Conservation (phyloP, 2,113 vertebrate species). For the Hucho hucho region DNA sequence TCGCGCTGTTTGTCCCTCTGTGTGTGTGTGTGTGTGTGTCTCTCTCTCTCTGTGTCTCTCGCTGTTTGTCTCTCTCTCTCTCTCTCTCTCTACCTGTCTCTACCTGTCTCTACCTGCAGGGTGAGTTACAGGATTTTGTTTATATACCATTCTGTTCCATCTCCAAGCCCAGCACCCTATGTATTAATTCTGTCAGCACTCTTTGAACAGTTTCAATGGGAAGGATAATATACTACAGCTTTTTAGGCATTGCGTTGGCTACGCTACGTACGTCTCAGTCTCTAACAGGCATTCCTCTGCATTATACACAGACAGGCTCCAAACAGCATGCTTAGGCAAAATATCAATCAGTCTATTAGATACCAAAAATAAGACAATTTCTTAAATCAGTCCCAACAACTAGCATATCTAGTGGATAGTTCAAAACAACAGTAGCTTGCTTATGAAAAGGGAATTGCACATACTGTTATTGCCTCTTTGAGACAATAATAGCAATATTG, state of each 20-base stretch:
- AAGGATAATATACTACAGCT: conserved; percentile 61
- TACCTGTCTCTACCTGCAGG: conserved; percentile 52
- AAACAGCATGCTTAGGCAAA: conserved; percentile 75
- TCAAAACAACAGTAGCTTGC: conserved; percentile 66
- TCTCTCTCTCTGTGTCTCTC: too few relatives aligned
- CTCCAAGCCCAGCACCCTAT: conserved; percentile 59
- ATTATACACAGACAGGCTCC: conserved; percentile 71
- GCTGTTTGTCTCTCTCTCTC: too few relatives aligned
- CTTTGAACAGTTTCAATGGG: conserved; percentile 66
- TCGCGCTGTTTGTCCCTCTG: too few relatives aligned
- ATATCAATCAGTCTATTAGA: conserved; percentile 73
- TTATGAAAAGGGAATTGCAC: conserved; percentile 52
- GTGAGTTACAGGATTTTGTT: conserved; percentile 33
- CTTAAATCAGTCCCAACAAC: conserved; percentile 47
- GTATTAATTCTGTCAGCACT: conserved; percentile 56
- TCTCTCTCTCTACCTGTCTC: neutral
- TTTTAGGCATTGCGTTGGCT: conserved; percentile 74
- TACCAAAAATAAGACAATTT: conserved; percentile 73
- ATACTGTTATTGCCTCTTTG: conserved; percentile 52
- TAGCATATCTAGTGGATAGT: conserved; percentile 63
- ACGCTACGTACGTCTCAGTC: conserved; percentile 57
- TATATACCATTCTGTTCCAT: conserved; percentile 13
- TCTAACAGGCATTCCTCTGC: conserved; percentile 73
- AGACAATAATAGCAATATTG: conserved; percentile 62
- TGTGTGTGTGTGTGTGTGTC: too few relatives aligned